Conservation (phyloP, 2,888 invertebrate genomes). For the Lepidocyrtinus sp. region DNA sequence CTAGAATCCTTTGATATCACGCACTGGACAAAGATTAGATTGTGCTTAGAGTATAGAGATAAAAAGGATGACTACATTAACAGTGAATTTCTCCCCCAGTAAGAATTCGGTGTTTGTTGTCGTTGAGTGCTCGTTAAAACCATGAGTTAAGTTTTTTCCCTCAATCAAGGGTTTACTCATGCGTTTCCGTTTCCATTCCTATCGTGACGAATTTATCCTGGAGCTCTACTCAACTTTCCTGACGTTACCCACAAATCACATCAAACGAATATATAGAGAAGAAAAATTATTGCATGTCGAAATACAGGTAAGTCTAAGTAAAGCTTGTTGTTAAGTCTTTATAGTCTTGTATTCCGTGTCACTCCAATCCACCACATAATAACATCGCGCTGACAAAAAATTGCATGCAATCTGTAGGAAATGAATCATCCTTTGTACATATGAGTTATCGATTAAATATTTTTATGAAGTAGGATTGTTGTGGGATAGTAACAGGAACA, state of each 20-base stretch:
- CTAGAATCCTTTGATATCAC: background rate
- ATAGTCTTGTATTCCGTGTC: no score
- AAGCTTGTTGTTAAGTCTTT: background rate
- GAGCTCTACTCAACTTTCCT: background rate
- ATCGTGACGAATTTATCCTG: background rate
- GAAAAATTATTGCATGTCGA: background rate
- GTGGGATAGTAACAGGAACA: background rate
- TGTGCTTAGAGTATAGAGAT: background rate
- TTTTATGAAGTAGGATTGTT: no score
- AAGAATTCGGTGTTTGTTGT: background rate
- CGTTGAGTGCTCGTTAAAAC: background rate
- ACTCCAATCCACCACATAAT: no score
- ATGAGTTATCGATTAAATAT: background rate
- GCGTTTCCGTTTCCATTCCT: background rate
- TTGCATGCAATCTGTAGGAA: background rate
- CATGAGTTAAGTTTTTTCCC: background rate
- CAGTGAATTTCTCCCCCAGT: background rate
- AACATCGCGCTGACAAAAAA: background rate
- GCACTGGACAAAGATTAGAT: background rate
- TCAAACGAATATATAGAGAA: no score
- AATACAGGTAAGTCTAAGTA: background rate
- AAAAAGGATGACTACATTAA: background rate
- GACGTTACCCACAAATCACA: no score
- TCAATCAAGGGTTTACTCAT: background rate
- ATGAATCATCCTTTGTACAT: background rate